phyloP scores from a whole-genome alignment of 2,888 invertebrate genomes.

The Euclidia mi region DNA sequence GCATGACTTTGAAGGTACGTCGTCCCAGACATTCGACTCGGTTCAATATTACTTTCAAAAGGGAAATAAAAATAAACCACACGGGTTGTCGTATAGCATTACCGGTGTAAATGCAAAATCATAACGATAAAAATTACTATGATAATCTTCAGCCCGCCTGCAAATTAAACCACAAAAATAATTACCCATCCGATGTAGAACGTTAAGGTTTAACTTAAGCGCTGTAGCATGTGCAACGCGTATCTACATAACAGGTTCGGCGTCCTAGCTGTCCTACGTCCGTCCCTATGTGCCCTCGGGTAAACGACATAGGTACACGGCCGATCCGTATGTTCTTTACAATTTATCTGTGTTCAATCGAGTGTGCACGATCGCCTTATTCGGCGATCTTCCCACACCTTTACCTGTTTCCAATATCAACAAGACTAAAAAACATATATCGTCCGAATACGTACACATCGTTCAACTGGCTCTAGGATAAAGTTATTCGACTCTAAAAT shows the following conservation, averaged over 20 bases:
- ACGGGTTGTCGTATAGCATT: conserved; percentile 56
- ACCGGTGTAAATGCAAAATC: conserved; percentile 50
- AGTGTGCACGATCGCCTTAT: conserved; percentile 66
- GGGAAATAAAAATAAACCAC: conserved; percentile 62
- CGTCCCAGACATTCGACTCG: conserved; percentile 44
- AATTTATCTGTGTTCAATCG: conserved; percentile 75
- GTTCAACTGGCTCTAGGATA: conserved; percentile 76
- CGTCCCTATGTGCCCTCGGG: conserved; percentile 26
- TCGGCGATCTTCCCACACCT: conserved; percentile 80
- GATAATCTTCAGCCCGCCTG: conserved; percentile 71
- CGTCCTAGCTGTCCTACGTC: conserved; percentile 46
- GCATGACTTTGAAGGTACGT: conserved; percentile 41
- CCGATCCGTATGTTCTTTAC: conserved; percentile 63
- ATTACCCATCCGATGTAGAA: conserved; percentile 77
- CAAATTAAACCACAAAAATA: conserved; percentile 85
- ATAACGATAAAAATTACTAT: conserved; percentile 66
- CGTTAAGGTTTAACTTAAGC: conserved; percentile 63
- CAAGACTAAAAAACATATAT: conserved; percentile 63
- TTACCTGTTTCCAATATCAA: conserved; percentile 74
- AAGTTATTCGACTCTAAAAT: conserved; percentile 85
- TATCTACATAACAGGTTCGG: conserved; percentile 75
- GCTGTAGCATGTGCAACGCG: conserved; percentile 39
- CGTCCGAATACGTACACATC: conserved; percentile 68
- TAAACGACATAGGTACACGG: conserved; percentile 30
- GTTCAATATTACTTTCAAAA: conserved; percentile 59